Evolutionary conservation across 2,888 invertebrate species (phyloP).

Genomic region (Tetheella fluctuosa): DNA sequence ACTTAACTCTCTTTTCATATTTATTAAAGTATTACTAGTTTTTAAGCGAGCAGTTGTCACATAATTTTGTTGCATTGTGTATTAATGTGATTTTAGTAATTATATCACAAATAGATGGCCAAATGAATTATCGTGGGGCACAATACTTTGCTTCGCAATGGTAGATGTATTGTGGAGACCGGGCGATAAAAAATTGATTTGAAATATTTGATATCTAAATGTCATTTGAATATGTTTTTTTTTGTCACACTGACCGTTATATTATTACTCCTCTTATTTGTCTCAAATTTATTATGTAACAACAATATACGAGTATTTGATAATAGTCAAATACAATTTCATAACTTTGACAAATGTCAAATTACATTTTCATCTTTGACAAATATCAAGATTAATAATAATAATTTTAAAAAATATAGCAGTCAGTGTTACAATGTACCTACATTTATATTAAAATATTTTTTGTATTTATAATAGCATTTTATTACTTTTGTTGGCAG

Average conservation of each 20-base stretch:
- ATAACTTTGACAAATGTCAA: not conserved
- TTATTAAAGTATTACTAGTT: slow-evolving; percentile 43
- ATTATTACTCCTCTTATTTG: no score
- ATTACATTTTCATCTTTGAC: slow-evolving; percentile 14
- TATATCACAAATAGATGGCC: not conserved
- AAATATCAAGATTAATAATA: not conserved
- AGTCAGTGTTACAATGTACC: slow-evolving; percentile 6
- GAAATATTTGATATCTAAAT: slow-evolving; percentile 1
- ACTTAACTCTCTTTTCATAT: slow-evolving; percentile 6
- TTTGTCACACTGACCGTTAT: not conserved
- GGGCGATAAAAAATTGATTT: not conserved
- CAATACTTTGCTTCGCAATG: not conserved
- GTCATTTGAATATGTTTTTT: not conserved
- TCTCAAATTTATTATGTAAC: no score
- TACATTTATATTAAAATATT: not conserved
- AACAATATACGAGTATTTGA: no score
- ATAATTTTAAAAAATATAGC: not conserved
- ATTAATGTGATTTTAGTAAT: not conserved
- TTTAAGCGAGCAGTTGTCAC: slow-evolving; percentile 38
- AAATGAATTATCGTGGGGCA: not conserved
- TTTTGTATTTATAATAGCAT: not conserved
- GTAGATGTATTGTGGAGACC: not conserved
- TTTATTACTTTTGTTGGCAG: slow-evolving; percentile 27
- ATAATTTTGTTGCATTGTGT: slow-evolving; percentile 18
- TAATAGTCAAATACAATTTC: not conserved